Base-by-base conservation (phyloP, 2,113 vertebrate species). In the Tylochromis polylepis region DNA sequence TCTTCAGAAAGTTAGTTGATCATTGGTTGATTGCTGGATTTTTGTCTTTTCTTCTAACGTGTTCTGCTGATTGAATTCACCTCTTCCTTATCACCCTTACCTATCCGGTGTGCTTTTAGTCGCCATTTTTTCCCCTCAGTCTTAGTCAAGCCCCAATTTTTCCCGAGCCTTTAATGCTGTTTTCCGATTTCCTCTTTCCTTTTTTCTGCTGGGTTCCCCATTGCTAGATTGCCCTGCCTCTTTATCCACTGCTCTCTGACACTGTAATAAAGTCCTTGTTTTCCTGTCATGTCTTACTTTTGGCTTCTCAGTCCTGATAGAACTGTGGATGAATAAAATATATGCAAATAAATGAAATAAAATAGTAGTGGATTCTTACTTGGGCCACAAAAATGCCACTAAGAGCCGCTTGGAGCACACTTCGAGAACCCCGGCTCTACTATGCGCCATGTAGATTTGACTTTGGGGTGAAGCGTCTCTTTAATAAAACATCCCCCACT, bases 131-230 rank as follows among this genome's bases (percentile, higher is more conserved):
- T 36, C 2, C 36, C 36, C 34, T 36, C 34, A 36, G 0, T 65
- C 2, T 65, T 22, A 18, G 60, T 0, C 60, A 1, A 65, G 60
- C 60, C 1, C n/a, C 34, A 5, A 2, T 67, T 67, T 22, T 5
- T 36, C 10, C 12, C 36, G 38, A 67, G 62, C 41, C 14, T 46
- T 43, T 43, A 5, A 38, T 72, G 38, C 10, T 46, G 38, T 43
- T 46, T n/a, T 62, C 10, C 31, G 3, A 11, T n/a, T 65, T 11
- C 22, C n/a, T n/a, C n/a, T n/a, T n/a, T n/a, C 11, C 20, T 5
- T 43, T 67, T 24, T 15, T 41, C 36, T 15, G 11, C 15, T 43
- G 62, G 4, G 7, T 5, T 67, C 34, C 62, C 34, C 15, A 67
- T 41, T 5, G 62, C 36, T 67, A 22, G n/a, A 41, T 41, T 12